Conservation (phyloP, 2,113 vertebrate genomes). For the Rhinoderma darwinii region DNA sequence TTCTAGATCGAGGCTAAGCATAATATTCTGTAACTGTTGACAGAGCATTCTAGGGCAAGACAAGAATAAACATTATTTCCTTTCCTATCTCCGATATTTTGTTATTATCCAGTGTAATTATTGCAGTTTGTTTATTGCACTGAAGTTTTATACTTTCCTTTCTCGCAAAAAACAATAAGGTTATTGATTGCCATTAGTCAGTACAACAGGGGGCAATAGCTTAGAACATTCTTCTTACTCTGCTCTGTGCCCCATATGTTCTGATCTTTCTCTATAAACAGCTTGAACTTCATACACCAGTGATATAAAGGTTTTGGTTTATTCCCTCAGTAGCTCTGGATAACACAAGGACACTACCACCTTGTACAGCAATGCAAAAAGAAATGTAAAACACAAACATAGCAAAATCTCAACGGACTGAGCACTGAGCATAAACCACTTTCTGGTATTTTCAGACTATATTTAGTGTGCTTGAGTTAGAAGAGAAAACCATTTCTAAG, state of each 20-base stretch:
- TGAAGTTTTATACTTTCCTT: not conserved
- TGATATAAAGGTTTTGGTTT: constrained; percentile 40
- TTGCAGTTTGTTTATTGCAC: not conserved
- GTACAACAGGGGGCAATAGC: not conserved
- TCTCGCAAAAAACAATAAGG: not conserved
- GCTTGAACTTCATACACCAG: constrained; percentile 28
- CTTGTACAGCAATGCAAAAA: constrained; percentile 33
- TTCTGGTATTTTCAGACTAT: not conserved
- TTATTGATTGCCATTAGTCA: constrained; percentile 16
- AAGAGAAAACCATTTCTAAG: not conserved
- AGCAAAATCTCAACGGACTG: not conserved
- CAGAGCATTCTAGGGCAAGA: no score
- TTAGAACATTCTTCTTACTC: not conserved
- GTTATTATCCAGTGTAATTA: not conserved
- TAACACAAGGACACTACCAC: constrained; percentile 45
- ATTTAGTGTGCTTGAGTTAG: not conserved
- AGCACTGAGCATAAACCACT: not conserved
- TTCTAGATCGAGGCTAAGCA: no score
- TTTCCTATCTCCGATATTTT: not conserved
- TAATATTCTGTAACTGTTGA: no score
- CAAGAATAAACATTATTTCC: not conserved
- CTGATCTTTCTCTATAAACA: constrained; percentile 19
- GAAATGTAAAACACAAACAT: constrained; percentile 36
- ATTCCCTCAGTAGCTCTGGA: constrained; percentile 24
- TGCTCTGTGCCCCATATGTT: not conserved